Conservation (phyloP, 2,113 vertebrate species). For the Odontophorus gujanensis region DNA sequence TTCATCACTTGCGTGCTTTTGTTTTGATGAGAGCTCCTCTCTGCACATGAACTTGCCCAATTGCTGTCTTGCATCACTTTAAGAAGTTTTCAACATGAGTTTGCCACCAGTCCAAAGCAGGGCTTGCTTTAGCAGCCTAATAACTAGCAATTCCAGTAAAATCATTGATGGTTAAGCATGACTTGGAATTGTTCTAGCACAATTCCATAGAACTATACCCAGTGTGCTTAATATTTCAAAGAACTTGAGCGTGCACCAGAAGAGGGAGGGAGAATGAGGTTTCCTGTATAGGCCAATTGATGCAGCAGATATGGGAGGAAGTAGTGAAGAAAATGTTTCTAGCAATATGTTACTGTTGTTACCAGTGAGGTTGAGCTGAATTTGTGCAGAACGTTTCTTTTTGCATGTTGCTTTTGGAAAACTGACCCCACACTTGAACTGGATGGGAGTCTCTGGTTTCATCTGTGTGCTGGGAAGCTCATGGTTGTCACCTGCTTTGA, state of each 20-base stretch:
- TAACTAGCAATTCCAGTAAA: neutral
- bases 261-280: neutral
- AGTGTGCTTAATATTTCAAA: neutral
- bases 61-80: accelerated
- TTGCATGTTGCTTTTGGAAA: neutral
- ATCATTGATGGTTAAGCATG: neutral
- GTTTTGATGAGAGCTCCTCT: neutral
- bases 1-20: neutral
- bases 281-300: neutral
- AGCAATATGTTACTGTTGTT: neutral
- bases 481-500: neutral
- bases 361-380: neutral
- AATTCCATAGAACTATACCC: neutral
- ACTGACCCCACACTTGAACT: neutral
- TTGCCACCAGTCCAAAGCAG: neutral
- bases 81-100: neutral
- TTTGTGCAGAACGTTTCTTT: neutral
- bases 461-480: neutral
- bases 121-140: neutral
- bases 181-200: neutral
- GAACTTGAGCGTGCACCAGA: neutral
- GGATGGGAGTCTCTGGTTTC: neutral
- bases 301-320: neutral
- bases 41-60: neutral
- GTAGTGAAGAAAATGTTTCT: neutral